These are phyloP conservation scores for Pemphigus obesinymphae DNA, from an alignment of 1,140 invertebrate species.

Conservation along the genomic window DNA sequence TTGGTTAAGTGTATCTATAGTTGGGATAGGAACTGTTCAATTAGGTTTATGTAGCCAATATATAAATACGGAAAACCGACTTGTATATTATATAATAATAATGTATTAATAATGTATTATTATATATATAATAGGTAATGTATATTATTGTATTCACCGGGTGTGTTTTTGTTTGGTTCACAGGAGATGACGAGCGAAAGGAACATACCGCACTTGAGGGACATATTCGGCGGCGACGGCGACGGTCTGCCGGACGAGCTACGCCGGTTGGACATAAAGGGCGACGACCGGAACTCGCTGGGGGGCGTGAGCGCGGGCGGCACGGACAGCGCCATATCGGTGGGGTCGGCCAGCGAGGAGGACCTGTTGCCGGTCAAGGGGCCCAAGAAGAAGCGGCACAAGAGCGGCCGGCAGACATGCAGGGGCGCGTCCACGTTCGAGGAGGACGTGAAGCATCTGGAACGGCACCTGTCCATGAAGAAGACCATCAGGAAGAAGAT, in stretches of 20 bases:
- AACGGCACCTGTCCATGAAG: conserved; percentile 79
- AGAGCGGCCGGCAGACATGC: conserved; percentile 43
- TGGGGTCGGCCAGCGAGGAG: conserved; percentile 56
- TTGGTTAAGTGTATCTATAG: too few species aligned
- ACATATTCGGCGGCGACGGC: conserved; percentile 59
- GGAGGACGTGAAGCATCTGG: conserved; percentile 69
- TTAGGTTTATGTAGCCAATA: too few species aligned
- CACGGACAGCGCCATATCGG: conserved; percentile 55
- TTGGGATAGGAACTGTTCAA: too few species aligned
- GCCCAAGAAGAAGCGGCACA: conserved; percentile 57
- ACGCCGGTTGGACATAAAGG: conserved; percentile 49
- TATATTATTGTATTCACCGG: too few species aligned
- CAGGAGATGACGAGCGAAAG: conserved; percentile 55
- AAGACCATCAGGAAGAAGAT: conserved; percentile 81
- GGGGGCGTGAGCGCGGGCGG: conserved; percentile 46
- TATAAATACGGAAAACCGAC: not conserved
- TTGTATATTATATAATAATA: not conserved
- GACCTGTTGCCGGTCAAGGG: conserved; percentile 51
- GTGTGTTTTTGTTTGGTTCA: not conserved
- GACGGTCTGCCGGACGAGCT: conserved; percentile 50
- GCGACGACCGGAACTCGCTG: conserved; percentile 42
- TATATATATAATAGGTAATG: too few species aligned
- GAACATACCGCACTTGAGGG: conserved; percentile 63
- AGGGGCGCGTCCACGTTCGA: conserved; percentile 61
- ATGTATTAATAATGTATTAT: not conserved